Conservation (phyloP, 1,140 invertebrate species). For the roundworm (Caenorhabditis elegans) region WBcel235 BX284603.4:7808001-7808500, state of each 20-base stretch:
- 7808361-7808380: background rate
- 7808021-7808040: no score
- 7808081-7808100: no score
- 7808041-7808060: no score
- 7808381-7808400: constrained; percentile 4
- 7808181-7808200: no score
- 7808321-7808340: background rate
- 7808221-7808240: background rate
- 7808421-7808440: background rate
- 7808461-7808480: background rate
- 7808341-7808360: background rate
- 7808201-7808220: background rate
- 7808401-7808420: background rate
- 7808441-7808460: background rate
- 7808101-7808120: no score
- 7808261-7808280: background rate
- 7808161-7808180: no score
- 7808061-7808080: no score
- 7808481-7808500: no score
- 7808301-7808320: background rate
- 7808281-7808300: background rate
- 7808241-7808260: background rate
- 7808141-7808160: no score
- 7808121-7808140: no score
- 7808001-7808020: no score